Evolutionary conservation across 2,888 invertebrate species (phyloP).

Genomic region (Apodemia hepburni): DNA sequence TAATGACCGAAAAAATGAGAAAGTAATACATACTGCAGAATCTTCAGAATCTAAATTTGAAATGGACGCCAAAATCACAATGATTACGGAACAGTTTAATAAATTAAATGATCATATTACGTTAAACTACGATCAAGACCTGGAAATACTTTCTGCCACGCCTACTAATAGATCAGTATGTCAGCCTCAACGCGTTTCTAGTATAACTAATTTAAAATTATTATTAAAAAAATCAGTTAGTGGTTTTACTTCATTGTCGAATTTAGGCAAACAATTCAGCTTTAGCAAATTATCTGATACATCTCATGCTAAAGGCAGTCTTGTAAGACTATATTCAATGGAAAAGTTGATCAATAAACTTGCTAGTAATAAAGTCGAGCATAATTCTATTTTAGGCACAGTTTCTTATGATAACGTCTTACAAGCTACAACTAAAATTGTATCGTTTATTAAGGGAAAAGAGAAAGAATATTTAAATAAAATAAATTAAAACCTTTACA

Average conservation of each 20-base stretch:
- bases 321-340: constrained; percentile 10
- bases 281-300: constrained; percentile 36
- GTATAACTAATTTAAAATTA: constrained; percentile 37
- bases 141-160: constrained; percentile 19
- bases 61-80: constrained; percentile 38
- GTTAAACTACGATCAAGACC: constrained; percentile 27
- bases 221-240: constrained; percentile 36
- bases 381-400: not conserved
- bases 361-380: constrained; percentile 9
- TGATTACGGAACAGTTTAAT: constrained; percentile 43
- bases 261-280: constrained; percentile 31
- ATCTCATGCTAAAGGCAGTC: constrained; percentile 29
- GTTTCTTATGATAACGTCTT: constrained; percentile 31
- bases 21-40: constrained; percentile 34
- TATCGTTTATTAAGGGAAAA: constrained; percentile 49
- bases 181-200: constrained; percentile 32
- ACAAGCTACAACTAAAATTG: constrained; percentile 44
- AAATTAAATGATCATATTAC: constrained; percentile 42
- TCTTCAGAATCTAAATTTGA: constrained; percentile 42
- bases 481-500: not conserved
- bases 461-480: constrained; percentile 43
- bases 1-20: constrained; percentile 22
- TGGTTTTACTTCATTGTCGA: constrained; percentile 24
- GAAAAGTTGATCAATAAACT: constrained; percentile 15
- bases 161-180: constrained; percentile 21